A percentile compares a stretch with the other conserved stretches of the same genome.
Conservation (phyloP, 2,888 invertebrate species). For the Argyresthia albistria region DNA sequence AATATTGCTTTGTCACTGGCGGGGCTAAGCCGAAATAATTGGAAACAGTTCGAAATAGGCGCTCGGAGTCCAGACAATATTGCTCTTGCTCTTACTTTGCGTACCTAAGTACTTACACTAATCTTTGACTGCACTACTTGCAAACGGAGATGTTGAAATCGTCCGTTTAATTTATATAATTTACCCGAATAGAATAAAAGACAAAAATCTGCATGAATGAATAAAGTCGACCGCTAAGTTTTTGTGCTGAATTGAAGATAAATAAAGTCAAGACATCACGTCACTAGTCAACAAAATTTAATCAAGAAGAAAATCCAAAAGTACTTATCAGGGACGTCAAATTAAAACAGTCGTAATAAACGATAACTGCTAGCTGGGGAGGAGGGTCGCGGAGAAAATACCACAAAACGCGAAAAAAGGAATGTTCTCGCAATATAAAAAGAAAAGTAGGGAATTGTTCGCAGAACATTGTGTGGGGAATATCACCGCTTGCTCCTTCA, state of each 20-base stretch:
- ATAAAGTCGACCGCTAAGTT: too few relatives aligned
- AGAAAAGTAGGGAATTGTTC: conserved; percentile 22
- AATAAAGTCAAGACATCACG: too few relatives aligned
- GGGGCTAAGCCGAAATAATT: conserved; percentile 70
- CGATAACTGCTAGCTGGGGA: conserved; percentile 23
- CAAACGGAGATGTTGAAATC: background rate
- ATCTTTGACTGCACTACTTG: background rate
- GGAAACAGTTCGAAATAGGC: conserved; percentile 70
- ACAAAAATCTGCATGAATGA: too few relatives aligned
- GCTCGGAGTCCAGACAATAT: conserved; percentile 39
- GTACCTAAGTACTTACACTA: background rate
- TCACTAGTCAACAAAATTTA: background rate
- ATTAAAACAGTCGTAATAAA: conserved; percentile 28
- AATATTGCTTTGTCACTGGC: conserved; percentile 71
- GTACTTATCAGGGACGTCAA: conserved; percentile 19
- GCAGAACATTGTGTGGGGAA: conserved; percentile 12
- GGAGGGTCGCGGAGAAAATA: conserved; percentile 24
- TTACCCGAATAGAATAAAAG: too few relatives aligned
- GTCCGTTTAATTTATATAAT: too few relatives aligned
- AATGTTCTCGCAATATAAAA: conserved; percentile 23
- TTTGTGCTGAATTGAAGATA: too few relatives aligned
- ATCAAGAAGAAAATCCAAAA: conserved; percentile 2
- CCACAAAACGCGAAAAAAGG: conserved; percentile 19
- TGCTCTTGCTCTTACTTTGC: conserved; percentile 13
- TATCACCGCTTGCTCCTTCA: conserved; percentile 21